These are phyloP conservation scores for Mus spicilegus DNA, from an alignment of 2,113 vertebrate species.

Conservation along the genomic window DNA sequence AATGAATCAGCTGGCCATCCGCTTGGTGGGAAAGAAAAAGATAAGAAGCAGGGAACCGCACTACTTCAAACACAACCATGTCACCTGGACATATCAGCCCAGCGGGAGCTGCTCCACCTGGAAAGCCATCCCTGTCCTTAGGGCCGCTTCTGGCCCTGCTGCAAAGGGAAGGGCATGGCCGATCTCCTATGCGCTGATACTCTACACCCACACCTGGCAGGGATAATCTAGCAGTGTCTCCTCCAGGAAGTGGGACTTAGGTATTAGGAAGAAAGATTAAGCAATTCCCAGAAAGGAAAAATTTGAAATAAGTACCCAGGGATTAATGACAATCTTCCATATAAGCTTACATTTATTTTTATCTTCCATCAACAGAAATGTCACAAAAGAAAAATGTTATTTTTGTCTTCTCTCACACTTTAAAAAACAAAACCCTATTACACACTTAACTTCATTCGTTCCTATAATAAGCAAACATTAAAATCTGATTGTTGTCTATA, in stretches of 20 bases:
- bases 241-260: conserved; percentile 9
- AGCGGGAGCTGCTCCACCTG: background rate
- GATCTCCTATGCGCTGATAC: background rate
- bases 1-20: background rate
- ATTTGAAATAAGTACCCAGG: background rate
- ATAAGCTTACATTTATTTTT: conserved; percentile 15
- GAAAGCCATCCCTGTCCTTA: background rate
- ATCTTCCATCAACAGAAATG: background rate
- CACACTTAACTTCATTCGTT: background rate
- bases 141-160: background rate
- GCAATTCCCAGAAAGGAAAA: conserved; percentile 4
- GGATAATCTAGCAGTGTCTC: conserved; percentile 20
- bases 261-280: background rate
- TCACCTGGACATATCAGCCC: background rate
- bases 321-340: background rate
- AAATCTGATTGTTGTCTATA: rapidly evolving
- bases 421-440: background rate
- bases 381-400: conserved; percentile 26
- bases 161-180: background rate
- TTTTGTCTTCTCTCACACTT: background rate
- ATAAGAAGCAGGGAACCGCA: background rate
- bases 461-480: background rate
- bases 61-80: rapidly evolving
- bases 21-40: background rate
- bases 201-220: background rate